Evolutionary conservation across 2,113 vertebrate genomes (phyloP).

Genomic region (Egretta garzetta): DNA sequence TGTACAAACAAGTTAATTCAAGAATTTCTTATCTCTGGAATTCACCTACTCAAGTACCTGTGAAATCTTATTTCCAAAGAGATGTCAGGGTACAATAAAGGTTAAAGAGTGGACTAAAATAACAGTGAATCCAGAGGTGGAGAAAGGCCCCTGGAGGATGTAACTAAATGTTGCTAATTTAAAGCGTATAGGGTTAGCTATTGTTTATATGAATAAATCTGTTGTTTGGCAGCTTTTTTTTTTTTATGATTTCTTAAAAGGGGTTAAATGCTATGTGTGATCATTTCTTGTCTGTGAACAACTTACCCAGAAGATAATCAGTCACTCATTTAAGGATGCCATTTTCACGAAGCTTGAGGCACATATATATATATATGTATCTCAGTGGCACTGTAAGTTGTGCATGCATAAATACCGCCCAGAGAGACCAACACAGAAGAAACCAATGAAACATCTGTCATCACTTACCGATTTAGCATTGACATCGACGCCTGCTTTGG

Average conservation of each 20-base stretch:
- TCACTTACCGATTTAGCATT: conserved; percentile 81
- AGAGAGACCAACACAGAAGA: conserved; percentile 57
- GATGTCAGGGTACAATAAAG: neutral
- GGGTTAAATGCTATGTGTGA: neutral
- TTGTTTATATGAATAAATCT: neutral
- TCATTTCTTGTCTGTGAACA: conserved; percentile 2
- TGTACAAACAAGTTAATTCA: conserved; percentile 70
- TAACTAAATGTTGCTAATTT: neutral
- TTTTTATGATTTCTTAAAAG: neutral
- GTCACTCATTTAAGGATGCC: conserved; percentile 27
- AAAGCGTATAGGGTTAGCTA: neutral
- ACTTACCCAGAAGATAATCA: neutral
- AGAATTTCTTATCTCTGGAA: conserved; percentile 69
- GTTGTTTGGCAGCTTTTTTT: neutral
- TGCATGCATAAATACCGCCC: conserved; percentile 72
- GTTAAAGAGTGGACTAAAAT: conserved; percentile 1
- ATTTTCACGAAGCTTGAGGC: conserved; percentile 17
- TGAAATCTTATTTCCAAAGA: conserved; percentile 64
- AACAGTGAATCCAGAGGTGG: neutral
- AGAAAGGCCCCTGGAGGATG: neutral
- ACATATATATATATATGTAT: neutral
- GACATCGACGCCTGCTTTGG: conserved; percentile 79
- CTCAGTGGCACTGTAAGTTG: conserved; percentile 17
- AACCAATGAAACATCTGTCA: conserved; percentile 75
- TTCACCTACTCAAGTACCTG: conserved; percentile 66